These are phyloP conservation scores for Drosophila mayaguana DNA, from an alignment of 2,888 invertebrate genomes.

Conservation along the genomic window DNA sequence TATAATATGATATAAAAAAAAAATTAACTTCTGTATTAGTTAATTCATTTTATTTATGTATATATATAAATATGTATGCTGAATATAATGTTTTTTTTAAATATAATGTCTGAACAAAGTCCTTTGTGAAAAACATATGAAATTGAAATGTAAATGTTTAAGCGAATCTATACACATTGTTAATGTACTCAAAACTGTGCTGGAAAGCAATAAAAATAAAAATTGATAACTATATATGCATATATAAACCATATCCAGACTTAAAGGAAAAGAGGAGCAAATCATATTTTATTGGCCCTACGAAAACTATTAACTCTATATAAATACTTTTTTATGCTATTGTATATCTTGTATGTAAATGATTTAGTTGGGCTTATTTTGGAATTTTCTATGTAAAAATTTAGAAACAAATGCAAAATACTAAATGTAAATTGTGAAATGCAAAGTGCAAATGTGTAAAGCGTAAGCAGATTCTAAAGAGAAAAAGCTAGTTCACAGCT, in stretches of 20 bases:
- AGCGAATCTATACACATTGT: constrained; percentile 47
- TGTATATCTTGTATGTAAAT: constrained; percentile 24
- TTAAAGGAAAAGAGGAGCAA: constrained; percentile 2
- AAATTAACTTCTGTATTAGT: constrained; percentile 35
- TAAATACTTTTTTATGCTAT: constrained; percentile 23
- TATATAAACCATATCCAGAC: constrained; percentile 51
- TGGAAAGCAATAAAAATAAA: constrained; percentile 26
- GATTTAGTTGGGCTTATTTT: constrained; percentile 50
- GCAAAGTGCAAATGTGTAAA: constrained; percentile 31
- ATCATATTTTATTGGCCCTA: constrained; percentile 22
- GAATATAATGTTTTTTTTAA: constrained; percentile 32
- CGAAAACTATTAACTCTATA: constrained; percentile 16
- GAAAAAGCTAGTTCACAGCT: constrained; percentile 31
- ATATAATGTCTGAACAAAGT: constrained; percentile 49
- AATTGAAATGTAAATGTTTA: constrained; percentile 46
- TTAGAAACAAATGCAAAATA: constrained; percentile 23
- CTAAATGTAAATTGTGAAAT: constrained; percentile 13
- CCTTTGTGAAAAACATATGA: constrained; percentile 23
- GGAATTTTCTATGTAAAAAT: constrained; percentile 44
- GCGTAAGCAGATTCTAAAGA: constrained; percentile 47
- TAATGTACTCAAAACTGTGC: constrained; percentile 64
- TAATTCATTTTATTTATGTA: constrained; percentile 50
- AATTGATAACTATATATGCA: constrained; percentile 34
- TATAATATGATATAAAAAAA: constrained; percentile 7
- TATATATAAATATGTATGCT: constrained; percentile 40